phyloP scores from a whole-genome alignment of 2,888 invertebrate genomes.

The Drosophila recens region DNA sequence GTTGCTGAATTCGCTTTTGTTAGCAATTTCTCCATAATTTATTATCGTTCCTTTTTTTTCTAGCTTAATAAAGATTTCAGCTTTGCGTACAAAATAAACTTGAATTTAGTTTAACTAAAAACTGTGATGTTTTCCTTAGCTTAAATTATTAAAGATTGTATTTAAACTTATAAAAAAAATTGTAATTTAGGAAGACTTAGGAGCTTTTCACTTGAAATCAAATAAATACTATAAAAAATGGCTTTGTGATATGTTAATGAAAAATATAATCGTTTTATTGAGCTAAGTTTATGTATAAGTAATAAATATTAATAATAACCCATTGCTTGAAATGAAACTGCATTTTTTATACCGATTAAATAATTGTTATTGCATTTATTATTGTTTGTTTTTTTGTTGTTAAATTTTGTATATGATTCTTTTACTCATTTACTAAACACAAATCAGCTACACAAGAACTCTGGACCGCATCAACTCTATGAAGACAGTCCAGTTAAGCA shows the following conservation, averaged over 20 bases:
- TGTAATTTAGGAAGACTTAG: constrained; percentile 23
- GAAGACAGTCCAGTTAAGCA: constrained; percentile 58
- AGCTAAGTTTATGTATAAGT: neutral
- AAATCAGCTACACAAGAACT: constrained; percentile 74
- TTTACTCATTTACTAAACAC: constrained; percentile 67
- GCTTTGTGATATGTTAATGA: constrained; percentile 50
- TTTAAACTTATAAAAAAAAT: constrained; percentile 1
- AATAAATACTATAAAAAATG: constrained; percentile 39
- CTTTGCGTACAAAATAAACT: constrained; percentile 35
- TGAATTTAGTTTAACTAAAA: constrained; percentile 73
- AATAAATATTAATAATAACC: constrained; percentile 7
- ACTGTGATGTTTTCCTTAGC: constrained; percentile 71
- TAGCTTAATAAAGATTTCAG: constrained; percentile 52
- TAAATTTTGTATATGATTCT: constrained; percentile 28
- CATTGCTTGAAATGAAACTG: constrained; percentile 13
- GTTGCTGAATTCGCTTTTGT: constrained; percentile 73
- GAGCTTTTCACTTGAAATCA: constrained; percentile 29
- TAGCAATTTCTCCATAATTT: constrained; percentile 10
- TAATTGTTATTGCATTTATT: constrained; percentile 65
- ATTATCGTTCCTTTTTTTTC: constrained; percentile 14
- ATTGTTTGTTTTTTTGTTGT: constrained; percentile 8
- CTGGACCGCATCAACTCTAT: constrained; percentile 28
- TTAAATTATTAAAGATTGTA: constrained; percentile 8
- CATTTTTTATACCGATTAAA: constrained; percentile 33
- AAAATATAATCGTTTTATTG: constrained; percentile 15